phyloP scores from a whole-genome alignment of 1,140 invertebrate species.

The Notospermus geniculatus region DNA sequence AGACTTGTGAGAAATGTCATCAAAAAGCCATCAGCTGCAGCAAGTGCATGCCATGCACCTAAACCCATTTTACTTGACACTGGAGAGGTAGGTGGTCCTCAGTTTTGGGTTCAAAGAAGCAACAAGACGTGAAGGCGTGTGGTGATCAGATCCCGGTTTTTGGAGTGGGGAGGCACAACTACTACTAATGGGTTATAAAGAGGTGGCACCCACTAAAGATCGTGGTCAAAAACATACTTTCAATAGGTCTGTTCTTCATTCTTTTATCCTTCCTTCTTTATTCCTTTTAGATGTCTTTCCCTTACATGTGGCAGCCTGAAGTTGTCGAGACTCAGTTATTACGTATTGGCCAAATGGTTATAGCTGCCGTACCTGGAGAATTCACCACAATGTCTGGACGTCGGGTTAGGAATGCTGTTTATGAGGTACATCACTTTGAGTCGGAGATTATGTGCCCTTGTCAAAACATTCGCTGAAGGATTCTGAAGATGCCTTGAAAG shows the following conservation, averaged over 20 bases:
- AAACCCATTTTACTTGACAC: constrained; percentile 73
- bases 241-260: no score
- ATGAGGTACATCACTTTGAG: constrained; percentile 50
- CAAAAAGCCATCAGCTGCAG: constrained; percentile 38
- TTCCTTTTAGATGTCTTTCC: constrained; percentile 70
- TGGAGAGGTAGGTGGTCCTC: constrained; percentile 74
- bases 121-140: no score
- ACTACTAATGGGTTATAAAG: no score
- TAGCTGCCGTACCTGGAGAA: constrained; percentile 81
- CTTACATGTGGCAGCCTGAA: constrained; percentile 84
- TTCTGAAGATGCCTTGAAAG: no score
- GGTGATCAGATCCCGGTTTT: no score
- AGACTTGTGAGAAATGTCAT: constrained; percentile 48
- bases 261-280: no score
- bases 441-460: no score
- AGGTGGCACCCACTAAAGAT: no score
- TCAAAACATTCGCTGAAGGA: no score
- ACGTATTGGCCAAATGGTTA: constrained; percentile 69
- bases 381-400: constrained; percentile 94
- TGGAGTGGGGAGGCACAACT: no score
- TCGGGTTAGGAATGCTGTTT: constrained; percentile 68
- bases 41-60: constrained; percentile 40
- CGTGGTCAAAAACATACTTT: no score
- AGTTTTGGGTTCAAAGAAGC: constrained; percentile 2
- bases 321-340: constrained; percentile 81